Evolutionary conservation across 2,113 vertebrate genomes (phyloP), one percentile per base, ranked within the genome.

Genomic region (Pterocles orientalis): DNA sequence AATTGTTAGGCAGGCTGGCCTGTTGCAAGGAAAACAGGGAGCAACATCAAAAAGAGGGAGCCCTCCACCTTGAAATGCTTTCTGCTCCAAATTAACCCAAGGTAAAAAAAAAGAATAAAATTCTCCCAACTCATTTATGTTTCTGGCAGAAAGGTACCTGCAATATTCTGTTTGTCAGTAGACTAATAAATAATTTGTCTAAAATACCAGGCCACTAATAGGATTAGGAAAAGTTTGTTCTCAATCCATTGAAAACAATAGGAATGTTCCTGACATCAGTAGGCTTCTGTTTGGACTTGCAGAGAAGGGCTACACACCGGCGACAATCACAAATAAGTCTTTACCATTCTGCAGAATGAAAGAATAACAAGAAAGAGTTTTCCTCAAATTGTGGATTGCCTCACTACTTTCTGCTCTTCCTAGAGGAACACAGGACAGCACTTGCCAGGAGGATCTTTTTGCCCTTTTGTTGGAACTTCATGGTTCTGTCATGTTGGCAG

Each of bases 241-340:
- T 76, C 18, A 79, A 3, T 69, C 23, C 2, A 0, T 47, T 18
- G 6, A 77, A 96, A 80, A n/a, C 15, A 70, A 41, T 15, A 80
- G 5, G 23, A 86, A 86, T 80, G 2, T 62, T 89, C 16, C n/a
- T 58, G 61, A 69, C n/a, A 53, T 50, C 17, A 61, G 5, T 18
- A 82, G 21, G 10, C 25, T 92, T 80, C 57, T 85, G 6, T 50
- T 69, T 68, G 20, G 18, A 60, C 5, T 21, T 72, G 15, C 18
- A 76, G 48, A 76, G 48, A 51, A 12, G 5, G 29, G 2, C 12
- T 41, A 14, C 51, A 43, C 11, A 51, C 1, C 0, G 0, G 24
- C 15, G 2, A 82, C 4, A 94, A 95, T 41, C 18, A 9, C 21
- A 82, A 84, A 82, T 12, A 72, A 86, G 34, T 24, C 7, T 36